Evolutionary conservation across 2,797 vertebrate species (phyloP).

Genomic region (Centroberyx gerrardi): DNA sequence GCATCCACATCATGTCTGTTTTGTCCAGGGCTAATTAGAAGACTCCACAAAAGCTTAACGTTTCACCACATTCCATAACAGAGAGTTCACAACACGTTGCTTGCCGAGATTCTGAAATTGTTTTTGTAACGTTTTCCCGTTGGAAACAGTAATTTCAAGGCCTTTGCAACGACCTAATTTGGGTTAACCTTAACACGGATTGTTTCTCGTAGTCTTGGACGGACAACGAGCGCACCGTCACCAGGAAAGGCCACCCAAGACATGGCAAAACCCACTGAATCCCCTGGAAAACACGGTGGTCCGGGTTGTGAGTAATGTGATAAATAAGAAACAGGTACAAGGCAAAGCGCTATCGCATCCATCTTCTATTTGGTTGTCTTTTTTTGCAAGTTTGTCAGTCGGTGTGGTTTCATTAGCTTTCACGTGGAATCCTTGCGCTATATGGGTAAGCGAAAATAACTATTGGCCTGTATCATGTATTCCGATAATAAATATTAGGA

Average conservation of each 20-base stretch:
- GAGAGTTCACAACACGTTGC: constrained; percentile 58
- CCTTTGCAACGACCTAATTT: constrained; percentile 60
- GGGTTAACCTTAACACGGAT: constrained; percentile 59
- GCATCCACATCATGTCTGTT: constrained; percentile 78
- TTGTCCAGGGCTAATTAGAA: constrained; percentile 75
- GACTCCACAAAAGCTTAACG: constrained; percentile 74
- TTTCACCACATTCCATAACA: constrained; percentile 73
- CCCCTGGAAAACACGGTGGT: constrained; percentile 12
- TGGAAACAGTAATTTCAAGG: constrained; percentile 66
- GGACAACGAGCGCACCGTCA: constrained; percentile 27
- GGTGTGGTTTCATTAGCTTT: constrained; percentile 28
- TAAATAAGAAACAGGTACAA: constrained; percentile 44
- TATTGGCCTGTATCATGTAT: background rate
- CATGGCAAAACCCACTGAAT: constrained; percentile 27
- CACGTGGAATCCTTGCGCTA: constrained; percentile 15
- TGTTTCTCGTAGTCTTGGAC: constrained; percentile 57
- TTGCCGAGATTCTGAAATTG: constrained; percentile 56
- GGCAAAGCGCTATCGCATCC: constrained; percentile 28
- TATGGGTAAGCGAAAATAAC: background rate
- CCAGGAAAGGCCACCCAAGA: constrained; percentile 45
- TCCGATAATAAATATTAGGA: constrained; percentile 26
- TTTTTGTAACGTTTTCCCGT: constrained; percentile 63
- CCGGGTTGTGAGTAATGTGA: constrained; percentile 36
- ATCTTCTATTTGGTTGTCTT: constrained; percentile 45
- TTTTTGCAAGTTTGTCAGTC: constrained; percentile 15